These are phyloP conservation scores for Gymnoscopelus microlampas DNA, from an alignment of 2,797 vertebrate genomes.

Conservation along the genomic window DNA sequence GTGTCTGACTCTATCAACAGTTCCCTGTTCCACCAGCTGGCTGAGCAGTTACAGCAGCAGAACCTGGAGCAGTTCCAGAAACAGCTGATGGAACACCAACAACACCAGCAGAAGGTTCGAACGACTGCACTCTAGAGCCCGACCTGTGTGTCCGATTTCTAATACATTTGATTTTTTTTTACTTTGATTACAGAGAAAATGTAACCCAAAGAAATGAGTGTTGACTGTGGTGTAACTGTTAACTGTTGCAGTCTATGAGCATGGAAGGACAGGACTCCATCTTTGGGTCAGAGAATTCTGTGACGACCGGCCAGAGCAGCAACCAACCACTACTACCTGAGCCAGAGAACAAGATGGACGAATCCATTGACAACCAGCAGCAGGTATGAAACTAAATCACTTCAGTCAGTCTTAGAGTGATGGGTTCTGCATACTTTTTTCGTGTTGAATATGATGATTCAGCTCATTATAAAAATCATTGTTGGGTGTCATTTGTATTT, in stretches of 20 bases:
- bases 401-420: too few species aligned
- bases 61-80: conserved; percentile 97
- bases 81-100: conserved; percentile 91
- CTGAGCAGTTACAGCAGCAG: conserved; percentile 97
- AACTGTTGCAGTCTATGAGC: conserved; percentile 81
- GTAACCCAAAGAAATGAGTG: too few species aligned
- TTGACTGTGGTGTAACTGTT: too few species aligned
- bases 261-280: conserved; percentile 92
- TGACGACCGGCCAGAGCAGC: conserved; percentile 87
- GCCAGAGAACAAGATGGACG: conserved; percentile 88
- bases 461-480: background rate
- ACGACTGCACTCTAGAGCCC: conserved; percentile 23
- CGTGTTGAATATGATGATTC: background rate
- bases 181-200: too few species aligned
- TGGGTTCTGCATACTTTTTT: background rate
- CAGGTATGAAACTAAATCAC: conserved; percentile 77
- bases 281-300: conserved; percentile 91
- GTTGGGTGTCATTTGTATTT: background rate
- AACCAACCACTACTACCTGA: conserved; percentile 90
- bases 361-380: conserved; percentile 96
- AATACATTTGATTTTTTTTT: too few species aligned
- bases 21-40: conserved; percentile 97
- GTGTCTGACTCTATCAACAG: conserved; percentile 96
- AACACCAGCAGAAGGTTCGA: conserved; percentile 86
- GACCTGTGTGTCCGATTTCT: background rate